Percentiles rank a stretch among this genome's conserved stretches.
phyloP scores from a whole-genome alignment of 2,113 vertebrate species.

The Rattus norvegicus region DNA sequence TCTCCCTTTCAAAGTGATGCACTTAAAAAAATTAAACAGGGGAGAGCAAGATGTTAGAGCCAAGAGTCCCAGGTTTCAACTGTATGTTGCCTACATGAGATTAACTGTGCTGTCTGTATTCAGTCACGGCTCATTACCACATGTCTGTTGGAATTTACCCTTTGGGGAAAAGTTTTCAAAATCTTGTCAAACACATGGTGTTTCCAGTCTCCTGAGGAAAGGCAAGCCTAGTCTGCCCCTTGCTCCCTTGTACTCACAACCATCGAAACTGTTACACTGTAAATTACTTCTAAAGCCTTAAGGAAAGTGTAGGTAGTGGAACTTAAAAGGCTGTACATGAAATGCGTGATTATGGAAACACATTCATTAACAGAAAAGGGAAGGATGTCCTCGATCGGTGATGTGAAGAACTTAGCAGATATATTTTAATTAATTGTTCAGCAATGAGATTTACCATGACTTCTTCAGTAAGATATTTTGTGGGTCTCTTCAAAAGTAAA shows the following conservation, averaged over 20 bases:
- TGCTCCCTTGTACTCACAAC: neutral
- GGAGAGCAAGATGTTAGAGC: neutral
- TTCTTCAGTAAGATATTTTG: slow-evolving; percentile 52
- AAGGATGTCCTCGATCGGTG: slow-evolving; percentile 16
- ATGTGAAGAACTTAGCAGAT: slow-evolving; percentile 26
- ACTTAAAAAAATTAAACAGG: slow-evolving; percentile 27
- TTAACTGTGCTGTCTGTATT: slow-evolving; percentile 29
- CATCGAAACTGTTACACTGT: neutral
- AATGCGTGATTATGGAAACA: neutral
- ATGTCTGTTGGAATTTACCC: neutral
- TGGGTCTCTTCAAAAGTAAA: slow-evolving; percentile 52
- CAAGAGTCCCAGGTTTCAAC: neutral
- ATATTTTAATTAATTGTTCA: slow-evolving; percentile 49
- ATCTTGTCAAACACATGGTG: slow-evolving; percentile 40
- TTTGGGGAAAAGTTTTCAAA: neutral
- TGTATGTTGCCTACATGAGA: neutral
- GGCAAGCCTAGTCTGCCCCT: neutral
- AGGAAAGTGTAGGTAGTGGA: neutral
- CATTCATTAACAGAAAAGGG: neutral
- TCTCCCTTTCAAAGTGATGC: slow-evolving; percentile 38
- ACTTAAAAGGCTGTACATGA: neutral
- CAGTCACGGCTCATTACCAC: slow-evolving; percentile 63
- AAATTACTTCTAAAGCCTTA: slow-evolving; percentile 40
- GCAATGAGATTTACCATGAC: slow-evolving; percentile 32
- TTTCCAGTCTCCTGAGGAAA: slow-evolving; percentile 54